Evolutionary conservation across 2,113 vertebrate species (phyloP), one percentile per base, ranked within the genome.

Genomic region (Cryptotis parvus): DNA sequence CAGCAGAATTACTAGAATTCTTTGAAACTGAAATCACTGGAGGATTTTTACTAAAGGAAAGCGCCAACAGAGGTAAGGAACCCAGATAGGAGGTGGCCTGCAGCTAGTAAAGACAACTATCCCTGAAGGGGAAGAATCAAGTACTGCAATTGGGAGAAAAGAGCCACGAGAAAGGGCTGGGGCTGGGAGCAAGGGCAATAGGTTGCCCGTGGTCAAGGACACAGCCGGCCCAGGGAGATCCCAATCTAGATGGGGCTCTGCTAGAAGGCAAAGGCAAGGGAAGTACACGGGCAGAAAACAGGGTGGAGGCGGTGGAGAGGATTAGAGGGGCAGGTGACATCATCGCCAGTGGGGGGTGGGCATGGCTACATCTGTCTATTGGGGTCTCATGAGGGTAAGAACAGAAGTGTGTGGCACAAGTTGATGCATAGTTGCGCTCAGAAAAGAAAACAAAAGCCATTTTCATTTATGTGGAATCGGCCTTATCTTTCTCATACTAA

Each of bases 401-500:
- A 73, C 55, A 37, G 35, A 69, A 14, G 14, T 4, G 11, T 49
- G 16, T 10, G 49, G 31, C 15, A 12, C 35, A 26, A 61, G 27
- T 33, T 3, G 15, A 69, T 69, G 81, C 55, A 58, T 20, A 35
- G 43, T 74, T n/a, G 5, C 29, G n/a, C 11, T 69, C 45, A 61
- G 31, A 41, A 33, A 58, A 74, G 35, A 68, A n/a, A 68, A 85
- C 65, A 75, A 14, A 35, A 4, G 5, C 81, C 9, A 16, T 39
- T 80, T 52, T 85, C 31, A 80, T 75, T n/a, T 39, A 29, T 58
- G 35, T 80, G 58, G 29, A 69, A 68, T 93, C 45, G 81, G 55
- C 3, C 5, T 58, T 58, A 58, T 24, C 55, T 58, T 58, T 49
- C 52, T 20, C 55, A 41, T 79, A 33, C 11, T 43, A 89, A 68